Percentiles rank a stretch among this genome's conserved stretches.
These are phyloP conservation scores for Tadarida brasiliensis DNA, from an alignment of 2,797 vertebrate genomes.

Conservation along the genomic window DNA sequence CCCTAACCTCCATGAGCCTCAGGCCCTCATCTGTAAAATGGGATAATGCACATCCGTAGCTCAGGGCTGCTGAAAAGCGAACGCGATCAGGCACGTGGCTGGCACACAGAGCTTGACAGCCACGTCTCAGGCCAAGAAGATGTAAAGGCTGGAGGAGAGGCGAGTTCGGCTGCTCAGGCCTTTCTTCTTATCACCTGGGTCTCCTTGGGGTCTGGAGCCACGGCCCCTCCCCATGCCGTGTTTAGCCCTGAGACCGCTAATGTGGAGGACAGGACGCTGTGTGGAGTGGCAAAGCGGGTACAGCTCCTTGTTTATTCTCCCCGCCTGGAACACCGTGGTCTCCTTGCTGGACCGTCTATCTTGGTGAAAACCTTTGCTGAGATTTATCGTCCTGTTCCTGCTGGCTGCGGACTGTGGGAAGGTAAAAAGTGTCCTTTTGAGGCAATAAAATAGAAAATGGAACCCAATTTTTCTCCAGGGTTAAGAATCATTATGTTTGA, in stretches of 20 bases:
- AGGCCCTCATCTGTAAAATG: not conserved
- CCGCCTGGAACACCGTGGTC: slow-evolving; percentile 70
- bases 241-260: not conserved
- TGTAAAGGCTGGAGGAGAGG: not conserved
- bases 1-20: not conserved
- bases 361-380: slow-evolving; percentile 82
- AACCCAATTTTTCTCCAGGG: slow-evolving; percentile 87
- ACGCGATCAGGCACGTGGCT: rapidly evolving
- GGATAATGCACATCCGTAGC: not conserved
- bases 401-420: slow-evolving; percentile 80
- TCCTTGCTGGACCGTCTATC: slow-evolving; percentile 83
- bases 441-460: slow-evolving; percentile 88
- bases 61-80: not conserved
- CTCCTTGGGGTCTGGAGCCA: not conserved
- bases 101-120: not conserved
- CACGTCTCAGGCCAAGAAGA: not conserved
- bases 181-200: not conserved
- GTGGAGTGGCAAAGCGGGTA: not conserved
- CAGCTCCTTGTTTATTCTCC: slow-evolving; percentile 72
- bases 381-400: slow-evolving; percentile 87
- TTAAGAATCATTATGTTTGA: slow-evolving; percentile 87
- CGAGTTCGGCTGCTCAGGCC: not conserved
- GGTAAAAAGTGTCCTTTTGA: slow-evolving; percentile 88
- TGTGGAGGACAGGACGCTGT: not conserved
- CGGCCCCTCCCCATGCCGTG: rapidly evolving